Base-by-base conservation (phyloP, 2,113 vertebrate genomes). In the Etheostoma cragini region DNA sequence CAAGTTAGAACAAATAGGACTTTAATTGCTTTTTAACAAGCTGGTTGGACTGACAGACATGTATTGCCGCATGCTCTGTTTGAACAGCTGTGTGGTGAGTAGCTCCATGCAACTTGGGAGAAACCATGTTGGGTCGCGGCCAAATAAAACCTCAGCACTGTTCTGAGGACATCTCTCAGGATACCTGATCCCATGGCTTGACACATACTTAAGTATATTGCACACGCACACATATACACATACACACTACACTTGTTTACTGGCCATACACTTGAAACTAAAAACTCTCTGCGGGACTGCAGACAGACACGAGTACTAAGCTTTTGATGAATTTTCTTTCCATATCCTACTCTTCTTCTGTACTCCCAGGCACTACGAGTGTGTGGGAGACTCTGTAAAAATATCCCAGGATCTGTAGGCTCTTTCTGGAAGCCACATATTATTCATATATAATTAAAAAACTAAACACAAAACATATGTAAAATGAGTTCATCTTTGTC, bases 21-120 rank as follows among this genome's bases (percentile, higher is more conserved):
- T 58, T 76, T 95, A 94, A 95, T 95, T 94, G 91, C 90, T 94
- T 94, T 95, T 94, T 95, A 95, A 95, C 93, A 87, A 93, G 86
- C 91, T 88, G 80, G 91, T 93, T 93, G 93, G 91, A 91, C 87
- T 90, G 89, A 89, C 87, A 85, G 89, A 76, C 78, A 58, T 80
- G 78, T 77, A 57, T 84, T 80, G 92, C 91, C 76, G 81, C 89
- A 81, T 87, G 87, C 90, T 93, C 86, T 95, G 94, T 95, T 95
- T 95, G 91, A 88, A 92, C 95, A 95, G 94, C 94, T 95, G 94
- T 72, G 89, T 77, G 80, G 61, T 66, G 88, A 88, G 85, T 82
- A 74, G 82, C 87, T 91, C 85, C 68, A 86, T 86, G 89, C 81
- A 82, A 92, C 93, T 89, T 84, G 90, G 84, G 91, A 91, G 92